These are phyloP conservation scores for Phenganax marumi DNA, from an alignment of 92 coral and sea anemone genomes.

Conservation along the genomic window DNA sequence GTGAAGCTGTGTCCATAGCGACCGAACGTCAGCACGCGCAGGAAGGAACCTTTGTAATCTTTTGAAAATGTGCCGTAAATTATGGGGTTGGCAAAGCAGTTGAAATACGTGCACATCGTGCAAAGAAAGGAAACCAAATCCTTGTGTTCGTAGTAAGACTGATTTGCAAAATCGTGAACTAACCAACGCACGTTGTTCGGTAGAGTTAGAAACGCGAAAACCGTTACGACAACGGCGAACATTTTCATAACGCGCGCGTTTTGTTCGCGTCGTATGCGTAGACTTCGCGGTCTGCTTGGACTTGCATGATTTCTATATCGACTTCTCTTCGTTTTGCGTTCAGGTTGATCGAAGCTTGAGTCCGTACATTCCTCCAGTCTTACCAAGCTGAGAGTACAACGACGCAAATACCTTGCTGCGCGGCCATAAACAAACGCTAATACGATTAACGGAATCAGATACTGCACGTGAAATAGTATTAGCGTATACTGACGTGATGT, in stretches of 20 bases:
- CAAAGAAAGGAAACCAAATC: constrained; percentile 64
- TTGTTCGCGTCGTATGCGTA: constrained; percentile 61
- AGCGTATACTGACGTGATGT: constrained; percentile 72
- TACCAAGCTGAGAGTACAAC: constrained; percentile 15
- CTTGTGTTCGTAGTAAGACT: constrained; percentile 56
- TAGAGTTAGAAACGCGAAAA: constrained; percentile 82
- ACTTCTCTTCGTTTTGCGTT: not conserved
- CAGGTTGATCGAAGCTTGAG: not conserved
- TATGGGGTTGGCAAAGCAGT: constrained; percentile 82
- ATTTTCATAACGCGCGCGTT: constrained; percentile 86
- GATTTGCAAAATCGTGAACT: constrained; percentile 83
- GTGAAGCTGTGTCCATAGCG: constrained; percentile 5
- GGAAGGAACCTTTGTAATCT: constrained; percentile 77
- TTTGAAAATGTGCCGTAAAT: constrained; percentile 81
- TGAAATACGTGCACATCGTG: constrained; percentile 85
- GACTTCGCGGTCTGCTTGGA: not conserved
- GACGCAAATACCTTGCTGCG: constrained; percentile 70
- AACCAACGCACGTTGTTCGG: constrained; percentile 94
- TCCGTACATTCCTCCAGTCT: constrained; percentile 5
- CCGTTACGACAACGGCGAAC: constrained; percentile 85
- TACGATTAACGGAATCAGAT: constrained; percentile 69
- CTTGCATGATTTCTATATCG: constrained; percentile 21
- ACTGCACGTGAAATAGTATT: constrained; percentile 72
- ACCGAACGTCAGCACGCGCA: constrained; percentile 25
- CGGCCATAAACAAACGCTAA: constrained; percentile 75